Evolutionary conservation across 2,113 vertebrate species (phyloP), one percentile per base, ranked within the genome.

Genomic region (Chionodraco myersi): DNA sequence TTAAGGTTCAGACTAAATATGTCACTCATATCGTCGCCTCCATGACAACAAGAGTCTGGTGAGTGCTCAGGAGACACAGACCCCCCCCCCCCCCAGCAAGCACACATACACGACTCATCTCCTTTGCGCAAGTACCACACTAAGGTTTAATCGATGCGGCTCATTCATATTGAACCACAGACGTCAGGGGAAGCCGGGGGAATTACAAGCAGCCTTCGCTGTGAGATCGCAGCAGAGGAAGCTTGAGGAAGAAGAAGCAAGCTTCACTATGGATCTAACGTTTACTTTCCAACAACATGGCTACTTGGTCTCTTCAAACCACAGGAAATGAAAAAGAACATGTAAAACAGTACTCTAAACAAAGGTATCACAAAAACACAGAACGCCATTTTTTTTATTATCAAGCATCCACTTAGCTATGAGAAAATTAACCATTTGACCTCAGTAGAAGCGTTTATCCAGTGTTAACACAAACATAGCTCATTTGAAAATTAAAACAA

Each of bases 81-180:
- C 36, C 36, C 36, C 21, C 21, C 36, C 21, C 21, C 21, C 21
- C 36, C 36, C 36, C 30, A 41, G 7, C 63, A 45, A 41, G 70
- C 57, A 56, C 77, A 82, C 52, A 48, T 47, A 72, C 71, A 69
- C 52, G 0, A 56, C 79, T 85, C 66, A 68, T 77, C 78, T 72
- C 75, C 70, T 71, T 59, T 72, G 57, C 68, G 15, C 65, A 69
- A 77, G 87, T 71, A 77, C 61, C 85, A 84, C 83, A 82, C 79
- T 85, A 84, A 90, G 86, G 82, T 85, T 70, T 89, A 92, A 94
- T 93, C 88, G 75, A 94, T 93, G 88, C 85, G 86, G 88, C 90
- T 94, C 90, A 92, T 93, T 93, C 90, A 89, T 90, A 93, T 88
- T 88, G 91, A 91, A 85, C 85, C 83, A 81, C 81, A 91, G 89